phyloP scores from a whole-genome alignment of 2,888 invertebrate genomes.

The Caenorhabditis sp. region DNA sequence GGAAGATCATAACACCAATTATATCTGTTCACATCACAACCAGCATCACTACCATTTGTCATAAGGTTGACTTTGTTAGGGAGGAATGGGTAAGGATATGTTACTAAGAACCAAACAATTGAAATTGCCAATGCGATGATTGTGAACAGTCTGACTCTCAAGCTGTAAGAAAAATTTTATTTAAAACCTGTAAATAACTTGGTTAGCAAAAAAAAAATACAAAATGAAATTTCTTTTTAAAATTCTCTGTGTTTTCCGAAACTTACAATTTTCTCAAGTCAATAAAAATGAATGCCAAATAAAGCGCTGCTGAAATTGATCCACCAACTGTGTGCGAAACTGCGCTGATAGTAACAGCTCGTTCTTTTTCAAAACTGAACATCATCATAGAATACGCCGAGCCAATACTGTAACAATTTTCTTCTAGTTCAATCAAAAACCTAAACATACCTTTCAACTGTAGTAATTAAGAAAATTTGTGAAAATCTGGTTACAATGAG shows the following conservation, averaged over 20 bases:
- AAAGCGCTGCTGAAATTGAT: slow-evolving; percentile 32
- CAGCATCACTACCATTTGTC: slow-evolving; percentile 29
- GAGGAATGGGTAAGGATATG: slow-evolving; percentile 31
- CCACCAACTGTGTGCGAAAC: slow-evolving; percentile 37
- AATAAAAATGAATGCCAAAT: slow-evolving; percentile 42
- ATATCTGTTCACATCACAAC: slow-evolving; percentile 41
- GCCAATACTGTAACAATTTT: slow-evolving; percentile 38
- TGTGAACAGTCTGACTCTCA: slow-evolving; percentile 17
- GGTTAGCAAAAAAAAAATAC: neutral
- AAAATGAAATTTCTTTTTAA: too few relatives aligned
- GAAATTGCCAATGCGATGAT: slow-evolving; percentile 17
- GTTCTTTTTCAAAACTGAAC: slow-evolving; percentile 43
- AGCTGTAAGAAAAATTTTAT: slow-evolving; percentile 12
- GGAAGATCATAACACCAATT: slow-evolving; percentile 35
- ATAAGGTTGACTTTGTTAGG: slow-evolving; percentile 15
- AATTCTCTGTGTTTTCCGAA: too few relatives aligned
- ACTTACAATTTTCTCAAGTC: slow-evolving; percentile 27
- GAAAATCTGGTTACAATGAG: slow-evolving; percentile 43
- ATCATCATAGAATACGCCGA: slow-evolving; percentile 53
- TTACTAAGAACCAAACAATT: slow-evolving; percentile 16
- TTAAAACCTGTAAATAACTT: neutral
- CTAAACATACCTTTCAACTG: slow-evolving; percentile 41
- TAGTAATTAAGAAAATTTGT: slow-evolving; percentile 46
- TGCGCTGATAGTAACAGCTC: slow-evolving; percentile 39
- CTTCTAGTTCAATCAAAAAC: too few relatives aligned